Evolutionary conservation across 2,113 vertebrate genomes (phyloP).

Genomic region (Vidua macroura): DNA sequence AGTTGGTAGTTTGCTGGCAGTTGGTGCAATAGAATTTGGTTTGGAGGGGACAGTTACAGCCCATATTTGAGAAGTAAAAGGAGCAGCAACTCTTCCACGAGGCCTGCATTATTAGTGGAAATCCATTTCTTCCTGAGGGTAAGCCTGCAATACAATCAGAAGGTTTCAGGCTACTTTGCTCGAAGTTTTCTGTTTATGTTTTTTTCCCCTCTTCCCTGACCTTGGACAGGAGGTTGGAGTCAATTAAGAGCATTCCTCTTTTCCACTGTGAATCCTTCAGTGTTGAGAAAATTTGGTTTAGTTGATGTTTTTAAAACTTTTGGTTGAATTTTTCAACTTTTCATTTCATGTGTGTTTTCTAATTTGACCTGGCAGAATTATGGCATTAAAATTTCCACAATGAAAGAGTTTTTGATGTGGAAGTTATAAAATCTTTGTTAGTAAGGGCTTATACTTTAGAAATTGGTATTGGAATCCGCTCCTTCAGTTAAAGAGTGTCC

Average conservation of each 20-base stretch:
- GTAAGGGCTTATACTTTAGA: not conserved
- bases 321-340: not conserved
- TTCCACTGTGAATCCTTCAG: constrained; percentile 1
- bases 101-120: not conserved
- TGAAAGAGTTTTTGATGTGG: not conserved
- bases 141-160: not conserved
- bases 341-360: not conserved
- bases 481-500: not conserved
- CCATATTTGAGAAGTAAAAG: not conserved
- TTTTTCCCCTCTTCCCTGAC: not conserved
- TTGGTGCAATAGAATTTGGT: not conserved
- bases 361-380: not conserved
- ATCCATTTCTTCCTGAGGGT: not conserved
- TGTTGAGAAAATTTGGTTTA: not conserved
- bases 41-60: not conserved
- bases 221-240: constrained; percentile 14
- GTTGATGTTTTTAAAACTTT: not conserved
- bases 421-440: not conserved
- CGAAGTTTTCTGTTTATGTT: not conserved
- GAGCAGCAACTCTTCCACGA: rapidly evolving
- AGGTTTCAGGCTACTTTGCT: not conserved
- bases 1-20: not conserved
- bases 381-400: not conserved
- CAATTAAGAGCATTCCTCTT: constrained; percentile 35
- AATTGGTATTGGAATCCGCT: not conserved